Conservation (phyloP, 1,140 invertebrate genomes). For the Eriosoma lanigerum region DNA sequence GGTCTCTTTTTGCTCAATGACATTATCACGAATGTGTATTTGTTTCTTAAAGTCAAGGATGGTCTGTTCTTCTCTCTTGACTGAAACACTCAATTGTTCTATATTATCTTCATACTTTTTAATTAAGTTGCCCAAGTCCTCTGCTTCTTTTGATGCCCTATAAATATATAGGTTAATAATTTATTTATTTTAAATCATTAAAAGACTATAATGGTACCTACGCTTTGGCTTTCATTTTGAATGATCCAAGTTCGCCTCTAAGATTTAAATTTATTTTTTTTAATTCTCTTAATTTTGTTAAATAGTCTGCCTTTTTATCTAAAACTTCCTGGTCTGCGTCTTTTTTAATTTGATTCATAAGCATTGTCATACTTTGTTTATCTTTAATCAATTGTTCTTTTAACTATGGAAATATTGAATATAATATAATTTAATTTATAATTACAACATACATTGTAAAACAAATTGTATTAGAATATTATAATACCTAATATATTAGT, state of each 20-base stretch:
- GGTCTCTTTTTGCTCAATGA: conserved; percentile 83
- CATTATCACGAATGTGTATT: conserved; percentile 75
- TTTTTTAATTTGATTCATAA: neutral
- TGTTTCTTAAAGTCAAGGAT: conserved; percentile 75
- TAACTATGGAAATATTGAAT: neutral
- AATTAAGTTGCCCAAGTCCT: conserved; percentile 72
- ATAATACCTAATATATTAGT: too few species aligned
- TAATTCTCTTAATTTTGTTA: conserved; percentile 29
- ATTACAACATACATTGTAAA: too few species aligned
- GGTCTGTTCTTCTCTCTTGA: conserved; percentile 71
- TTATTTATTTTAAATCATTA: too few species aligned
- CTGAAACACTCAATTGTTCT: conserved; percentile 67
- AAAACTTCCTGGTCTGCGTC: conserved; percentile 16
- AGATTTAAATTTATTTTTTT: conserved; percentile 48
- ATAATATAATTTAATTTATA: too few species aligned
- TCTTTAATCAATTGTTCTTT: conserved; percentile 31
- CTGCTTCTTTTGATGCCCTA: conserved; percentile 68
- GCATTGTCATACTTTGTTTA: conserved; percentile 27
- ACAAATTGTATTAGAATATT: too few species aligned
- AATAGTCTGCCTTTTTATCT: conserved; percentile 2
- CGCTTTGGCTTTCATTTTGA: conserved; percentile 47
- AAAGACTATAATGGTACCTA: conserved; percentile 45
- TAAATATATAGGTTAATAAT: too few species aligned
- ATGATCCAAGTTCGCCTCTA: conserved; percentile 39
- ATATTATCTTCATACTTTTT: conserved; percentile 67